A percentile compares a stretch with the other conserved stretches of the same genome.
These are phyloP conservation scores for Tetramorium parvispinum DNA, from an alignment of 1,140 invertebrate genomes.

Conservation along the genomic window DNA sequence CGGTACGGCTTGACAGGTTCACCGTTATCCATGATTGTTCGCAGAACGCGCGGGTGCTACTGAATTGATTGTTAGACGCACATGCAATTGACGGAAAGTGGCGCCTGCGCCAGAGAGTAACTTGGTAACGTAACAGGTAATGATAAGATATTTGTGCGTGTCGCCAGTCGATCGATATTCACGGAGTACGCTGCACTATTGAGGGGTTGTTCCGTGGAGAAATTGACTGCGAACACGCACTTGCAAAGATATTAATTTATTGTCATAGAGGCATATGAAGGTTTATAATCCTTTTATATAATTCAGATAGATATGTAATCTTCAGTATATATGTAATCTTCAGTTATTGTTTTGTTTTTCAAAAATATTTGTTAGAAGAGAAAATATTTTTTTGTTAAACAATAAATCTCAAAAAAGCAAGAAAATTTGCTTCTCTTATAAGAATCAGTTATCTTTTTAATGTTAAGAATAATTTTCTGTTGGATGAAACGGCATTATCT, in stretches of 20 bases:
- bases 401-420: neutral
- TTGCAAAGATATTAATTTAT: neutral
- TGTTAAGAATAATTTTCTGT: neutral
- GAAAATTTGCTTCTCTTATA: neutral
- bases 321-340: neutral
- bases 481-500: neutral
- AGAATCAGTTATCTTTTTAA: neutral
- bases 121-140: neutral
- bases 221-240: neutral
- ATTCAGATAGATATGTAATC: neutral
- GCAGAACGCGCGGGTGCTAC: neutral
- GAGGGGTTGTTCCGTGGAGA: neutral
- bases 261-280: neutral
- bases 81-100: neutral
- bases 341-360: neutral
- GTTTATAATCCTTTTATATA: neutral
- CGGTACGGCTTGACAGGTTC: neutral
- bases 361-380: neutral
- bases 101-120: constrained; percentile 26
- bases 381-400: neutral
- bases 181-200: neutral
- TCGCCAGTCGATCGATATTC: constrained; percentile 31
- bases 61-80: neutral
- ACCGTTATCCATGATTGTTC: neutral
- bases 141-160: constrained; percentile 1